Conservation (phyloP, 2,797 vertebrate species). For the Melanogrammus aeglefinus region DNA sequence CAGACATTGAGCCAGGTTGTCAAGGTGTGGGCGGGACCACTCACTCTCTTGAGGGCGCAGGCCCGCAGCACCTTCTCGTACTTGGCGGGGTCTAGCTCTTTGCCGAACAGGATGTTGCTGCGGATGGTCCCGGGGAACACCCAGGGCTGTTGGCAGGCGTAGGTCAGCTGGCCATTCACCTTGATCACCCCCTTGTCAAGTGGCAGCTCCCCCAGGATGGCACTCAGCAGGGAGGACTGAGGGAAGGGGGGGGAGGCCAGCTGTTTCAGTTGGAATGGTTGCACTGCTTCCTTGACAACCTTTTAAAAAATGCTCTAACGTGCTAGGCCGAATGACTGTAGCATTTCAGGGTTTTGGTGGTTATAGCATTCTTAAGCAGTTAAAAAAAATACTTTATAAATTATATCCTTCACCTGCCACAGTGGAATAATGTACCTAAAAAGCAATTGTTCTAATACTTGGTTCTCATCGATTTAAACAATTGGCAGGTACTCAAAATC, state of each 20-base stretch:
- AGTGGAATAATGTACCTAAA: too few species aligned
- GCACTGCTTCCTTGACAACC: background rate
- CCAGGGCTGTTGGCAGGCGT: conserved; percentile 93
- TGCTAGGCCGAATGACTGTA: too few species aligned
- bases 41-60: conserved; percentile 92
- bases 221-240: conserved; percentile 89
- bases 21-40: conserved; percentile 16
- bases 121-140: conserved; percentile 91
- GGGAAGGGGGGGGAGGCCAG: background rate
- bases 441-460: too few species aligned
- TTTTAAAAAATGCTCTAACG: background rate
- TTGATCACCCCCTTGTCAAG: conserved; percentile 79
- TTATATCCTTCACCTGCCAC: too few species aligned
- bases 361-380: too few species aligned
- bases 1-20: background rate
- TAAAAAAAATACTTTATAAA: too few species aligned
- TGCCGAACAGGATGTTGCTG: conserved; percentile 95
- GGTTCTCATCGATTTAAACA: too few species aligned
- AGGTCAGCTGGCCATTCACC: conserved; percentile 82
- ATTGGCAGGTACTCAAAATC: too few species aligned
- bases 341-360: too few species aligned
- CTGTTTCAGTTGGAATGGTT: background rate
- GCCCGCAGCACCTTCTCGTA: conserved; percentile 86
- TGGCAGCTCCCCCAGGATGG: conserved; percentile 85
- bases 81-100: conserved; percentile 82